Conservation (phyloP, 92 coral and sea anemone genomes). For the Phymanthus crucifer region DNA sequence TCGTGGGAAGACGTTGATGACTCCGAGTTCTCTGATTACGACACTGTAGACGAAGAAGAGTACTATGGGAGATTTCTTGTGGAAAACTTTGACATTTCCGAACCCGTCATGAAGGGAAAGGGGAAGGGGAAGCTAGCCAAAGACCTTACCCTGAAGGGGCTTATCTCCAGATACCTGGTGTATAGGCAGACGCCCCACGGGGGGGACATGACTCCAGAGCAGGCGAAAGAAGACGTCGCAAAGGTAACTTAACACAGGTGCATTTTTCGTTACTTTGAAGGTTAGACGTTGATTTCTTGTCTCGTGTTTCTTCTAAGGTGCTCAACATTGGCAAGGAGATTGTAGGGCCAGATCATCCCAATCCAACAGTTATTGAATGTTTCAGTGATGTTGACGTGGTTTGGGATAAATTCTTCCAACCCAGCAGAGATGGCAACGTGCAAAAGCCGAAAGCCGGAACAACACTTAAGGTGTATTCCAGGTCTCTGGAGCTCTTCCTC, state of each 20-base stretch:
- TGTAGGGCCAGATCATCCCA: too few relatives aligned
- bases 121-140: neutral
- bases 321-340: neutral
- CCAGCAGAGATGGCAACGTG: too few relatives aligned
- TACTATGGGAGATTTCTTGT: too few relatives aligned
- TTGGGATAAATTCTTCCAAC: too few relatives aligned
- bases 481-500: neutral
- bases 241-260: neutral
- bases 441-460: neutral
- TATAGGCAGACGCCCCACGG: neutral
- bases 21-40: too few relatives aligned
- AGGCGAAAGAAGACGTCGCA: neutral
- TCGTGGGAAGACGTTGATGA: too few relatives aligned
- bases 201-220: neutral
- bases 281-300: neutral
- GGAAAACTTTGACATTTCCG: too few relatives aligned
- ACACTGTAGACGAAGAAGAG: too few relatives aligned
- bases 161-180: neutral
- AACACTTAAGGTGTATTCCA: neutral
- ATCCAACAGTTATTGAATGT: too few relatives aligned
- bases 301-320: neutral
- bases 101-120: neutral
- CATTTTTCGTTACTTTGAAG: neutral
- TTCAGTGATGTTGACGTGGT: too few relatives aligned
- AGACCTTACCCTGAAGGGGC: neutral